phyloP scores from a whole-genome alignment of 2,113 vertebrate genomes.

The Stictonetta naevosa region DNA sequence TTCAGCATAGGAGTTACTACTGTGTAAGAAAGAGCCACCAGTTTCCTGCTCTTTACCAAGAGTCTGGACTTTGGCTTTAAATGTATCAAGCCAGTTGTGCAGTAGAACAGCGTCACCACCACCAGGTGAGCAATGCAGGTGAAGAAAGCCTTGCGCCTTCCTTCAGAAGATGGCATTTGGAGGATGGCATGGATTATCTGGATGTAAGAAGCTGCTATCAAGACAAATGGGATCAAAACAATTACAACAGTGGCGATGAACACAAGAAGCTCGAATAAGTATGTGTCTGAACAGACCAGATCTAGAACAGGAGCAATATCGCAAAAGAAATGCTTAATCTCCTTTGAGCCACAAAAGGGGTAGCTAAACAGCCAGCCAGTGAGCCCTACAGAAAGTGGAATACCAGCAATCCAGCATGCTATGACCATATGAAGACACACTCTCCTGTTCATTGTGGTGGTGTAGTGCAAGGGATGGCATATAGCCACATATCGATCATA shows the following conservation, averaged over 20 bases:
- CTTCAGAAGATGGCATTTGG: not conserved
- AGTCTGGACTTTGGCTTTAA: not conserved
- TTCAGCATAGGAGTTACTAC: conserved; percentile 35
- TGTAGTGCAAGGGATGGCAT: not conserved
- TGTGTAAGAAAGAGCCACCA: conserved; percentile 1
- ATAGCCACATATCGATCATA: not conserved
- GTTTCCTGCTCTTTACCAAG: conserved; percentile 11
- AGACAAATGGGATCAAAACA: not conserved
- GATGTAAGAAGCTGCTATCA: not conserved
- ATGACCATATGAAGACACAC: not conserved
- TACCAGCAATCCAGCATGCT: not conserved
- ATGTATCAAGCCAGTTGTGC: not conserved
- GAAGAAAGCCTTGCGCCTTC: not conserved
- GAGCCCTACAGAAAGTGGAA: not conserved
- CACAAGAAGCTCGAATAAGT: not conserved
- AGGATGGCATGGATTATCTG: not conserved
- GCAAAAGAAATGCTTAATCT: conserved; percentile 3
- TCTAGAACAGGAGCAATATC: not conserved
- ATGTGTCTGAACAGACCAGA: not conserved
- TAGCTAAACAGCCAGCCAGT: not conserved
- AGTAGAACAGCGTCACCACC: conserved; percentile 2
- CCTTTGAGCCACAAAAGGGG: not conserved
- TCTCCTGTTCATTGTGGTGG: not conserved
- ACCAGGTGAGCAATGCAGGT: not conserved
- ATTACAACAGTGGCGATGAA: not conserved